Conservation (phyloP, 2,113 vertebrate species). For the Antennarius striatus region DNA sequence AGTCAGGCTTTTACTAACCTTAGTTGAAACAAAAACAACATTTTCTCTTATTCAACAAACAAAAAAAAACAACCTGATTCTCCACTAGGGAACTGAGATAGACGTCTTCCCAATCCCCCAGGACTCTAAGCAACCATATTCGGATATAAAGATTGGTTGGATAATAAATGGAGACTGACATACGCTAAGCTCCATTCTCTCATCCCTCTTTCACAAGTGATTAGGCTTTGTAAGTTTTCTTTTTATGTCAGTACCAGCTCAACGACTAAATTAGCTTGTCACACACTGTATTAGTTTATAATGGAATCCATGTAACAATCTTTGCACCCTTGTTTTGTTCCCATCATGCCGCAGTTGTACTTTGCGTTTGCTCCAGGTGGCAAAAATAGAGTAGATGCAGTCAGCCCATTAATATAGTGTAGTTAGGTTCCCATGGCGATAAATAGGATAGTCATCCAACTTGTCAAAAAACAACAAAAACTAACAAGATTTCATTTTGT, state of each 20-base stretch:
- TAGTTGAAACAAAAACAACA: not conserved
- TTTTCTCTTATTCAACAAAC: conserved; percentile 2
- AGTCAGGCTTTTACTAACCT: not conserved
- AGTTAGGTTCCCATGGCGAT: conserved; percentile 7
- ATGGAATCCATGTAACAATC: conserved; percentile 31
- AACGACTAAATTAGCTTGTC: conserved; percentile 37
- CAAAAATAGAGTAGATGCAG: not conserved
- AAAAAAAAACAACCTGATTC: not conserved
- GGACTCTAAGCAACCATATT: not conserved
- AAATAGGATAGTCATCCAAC: conserved; percentile 9
- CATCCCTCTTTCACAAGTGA: not conserved
- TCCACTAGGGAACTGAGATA: not conserved
- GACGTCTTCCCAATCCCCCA: not conserved
- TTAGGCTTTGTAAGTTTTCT: conserved; percentile 21
- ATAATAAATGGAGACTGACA: no score
- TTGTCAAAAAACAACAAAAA: not conserved
- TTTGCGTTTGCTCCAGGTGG: conserved; percentile 17
- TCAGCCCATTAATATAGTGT: not conserved
- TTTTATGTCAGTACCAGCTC: conserved; percentile 3
- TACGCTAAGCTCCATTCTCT: no score
- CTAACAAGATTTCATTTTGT: not conserved
- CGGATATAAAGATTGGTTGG: not conserved
- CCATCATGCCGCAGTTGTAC: conserved; percentile 17
- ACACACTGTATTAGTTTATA: conserved; percentile 39
- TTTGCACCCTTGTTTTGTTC: conserved; percentile 31